Base-by-base conservation (phyloP, 2,113 vertebrate genomes). In the Platysternon megacephalum region DNA sequence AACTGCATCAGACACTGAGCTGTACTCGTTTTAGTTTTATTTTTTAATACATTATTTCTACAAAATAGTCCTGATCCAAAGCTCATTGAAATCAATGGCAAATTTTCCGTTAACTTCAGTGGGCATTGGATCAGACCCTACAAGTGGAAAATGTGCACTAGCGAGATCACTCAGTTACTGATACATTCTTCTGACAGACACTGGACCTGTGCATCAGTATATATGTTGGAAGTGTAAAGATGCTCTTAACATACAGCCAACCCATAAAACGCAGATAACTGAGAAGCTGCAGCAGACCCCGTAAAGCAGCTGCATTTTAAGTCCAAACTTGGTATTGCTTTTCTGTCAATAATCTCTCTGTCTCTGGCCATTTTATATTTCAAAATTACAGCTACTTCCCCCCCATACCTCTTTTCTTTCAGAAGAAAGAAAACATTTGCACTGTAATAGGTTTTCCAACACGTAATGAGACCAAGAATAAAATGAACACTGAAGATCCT, bases 401-500 rank as follows among this genome's bases (percentile, higher is more conserved):
- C 82, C 93, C 86, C 92, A 53, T 92, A 94, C 95, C 91, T 82
- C 96, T 97, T 97, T 97, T 86, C 91, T 91, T 98, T 93, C 97
- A 97, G 93, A 98, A 98, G 97, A 95, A 91, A 93, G 87, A 95
- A 96, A 94, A 91, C 88, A 94, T 51, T 94, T 97, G 91, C 44
- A 97, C 89, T 85, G 29, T 88, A 97, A 96, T 91, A 97, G 95
- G 89, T 85, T 97, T 97, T 93, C 91, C 96, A 93, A 94, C 83
- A 96, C 91, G 95, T 97, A 98, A 97, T 97, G 81, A 96, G 93
- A 97, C 91, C 87, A 94, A 95, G 80, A 93, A 94, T 97, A 97
- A 97, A 98, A 97, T 86, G 74, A 92, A 98, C 98, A 93, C 93
- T 96, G 97, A 97, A 93, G 95, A 97, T 96, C 89, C 74, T 93